Percentiles rank a stretch among this genome's conserved stretches.
These are phyloP conservation scores for Pipistrellus pipistrellus DNA, from an alignment of 2,797 vertebrate species.

Conservation along the genomic window DNA sequence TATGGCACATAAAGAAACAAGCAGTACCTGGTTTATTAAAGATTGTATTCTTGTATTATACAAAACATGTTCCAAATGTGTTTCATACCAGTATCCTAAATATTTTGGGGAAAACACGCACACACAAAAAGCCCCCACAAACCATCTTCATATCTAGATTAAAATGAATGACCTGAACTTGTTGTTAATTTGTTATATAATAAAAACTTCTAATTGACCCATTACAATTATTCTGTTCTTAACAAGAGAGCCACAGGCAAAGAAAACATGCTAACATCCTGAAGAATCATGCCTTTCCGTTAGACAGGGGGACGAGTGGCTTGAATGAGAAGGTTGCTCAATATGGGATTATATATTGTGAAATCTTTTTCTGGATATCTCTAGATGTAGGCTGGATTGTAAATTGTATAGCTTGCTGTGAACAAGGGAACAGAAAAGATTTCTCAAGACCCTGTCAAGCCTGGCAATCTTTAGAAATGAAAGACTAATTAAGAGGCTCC, in stretches of 20 bases:
- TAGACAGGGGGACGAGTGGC: background rate
- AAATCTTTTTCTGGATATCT: conserved; percentile 50
- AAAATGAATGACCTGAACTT: conserved; percentile 54
- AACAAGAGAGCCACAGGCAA: conserved; percentile 34
- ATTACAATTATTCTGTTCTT: conserved; percentile 29
- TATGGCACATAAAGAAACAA: conserved; percentile 48
- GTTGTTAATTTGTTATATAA: conserved; percentile 51
- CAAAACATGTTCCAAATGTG: conserved; percentile 31
- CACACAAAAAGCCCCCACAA: too few species aligned
- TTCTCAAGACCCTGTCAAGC: conserved; percentile 67
- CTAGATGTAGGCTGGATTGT: conserved; percentile 16
- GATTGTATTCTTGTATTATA: conserved; percentile 37
- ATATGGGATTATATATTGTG: conserved; percentile 32
- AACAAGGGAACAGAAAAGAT: conserved; percentile 56
- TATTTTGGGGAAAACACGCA: background rate
- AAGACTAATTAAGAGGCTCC: conserved; percentile 69
- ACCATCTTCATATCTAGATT: background rate
- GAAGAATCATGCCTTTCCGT: conserved; percentile 51
- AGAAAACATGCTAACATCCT: conserved; percentile 22
- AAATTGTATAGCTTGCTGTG: conserved; percentile 28
- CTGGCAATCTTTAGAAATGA: conserved; percentile 62
- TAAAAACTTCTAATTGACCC: background rate
- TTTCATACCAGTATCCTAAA: background rate
- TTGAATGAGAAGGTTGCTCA: conserved; percentile 56
- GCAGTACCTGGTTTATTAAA: conserved; percentile 23